Evolutionary conservation across 1,140 invertebrate genomes (phyloP), one percentile per base, ranked within the genome.

Genomic region (Ericerus pela): DNA sequence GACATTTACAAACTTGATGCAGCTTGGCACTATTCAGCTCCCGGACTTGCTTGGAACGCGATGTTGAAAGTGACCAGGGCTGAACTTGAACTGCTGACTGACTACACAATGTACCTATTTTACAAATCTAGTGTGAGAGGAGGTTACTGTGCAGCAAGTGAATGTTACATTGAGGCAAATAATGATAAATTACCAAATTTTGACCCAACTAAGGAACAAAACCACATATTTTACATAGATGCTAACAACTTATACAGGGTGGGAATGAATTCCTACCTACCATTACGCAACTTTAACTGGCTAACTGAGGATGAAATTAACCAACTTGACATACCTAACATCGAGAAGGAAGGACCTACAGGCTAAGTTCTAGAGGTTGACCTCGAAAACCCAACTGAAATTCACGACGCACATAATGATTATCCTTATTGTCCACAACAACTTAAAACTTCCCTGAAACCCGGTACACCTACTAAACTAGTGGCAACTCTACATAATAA

Each of bases 181-280:
- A 73, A 75, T 63, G 59, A 61, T 31, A 72, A 68, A 62, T 64
- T 74, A 60, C 56, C 69, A 1, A 33, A 47, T 61, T 75, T 67
- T 65, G 61, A 76, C 68, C 8, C 57, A 11, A 61, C 55, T 33
- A 55, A 69, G 59, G 41, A 53, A 22, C 54, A 43, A 31, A 66
- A 63, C 11, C 72, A 65, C 64, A 51, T 75, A 18, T 61, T 66
- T 22, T 75, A 76, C 65, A 66, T 69, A 18, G 74, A 76, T 70
- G 67, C 65, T 11, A 76, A 75, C 61, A 76, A 76, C 65, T 62
- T 75, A 41, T 78, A 79, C 68, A 74, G 74, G 11, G 68, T 60
- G 54, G 67, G 68, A 11, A 73, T 76, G 71, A 68, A 62, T 18
- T 61, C 70, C 59, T 61, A 58, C 57, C 62, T 76, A 36, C 72